Conservation (phyloP, 2,113 vertebrate genomes). For the Neodon shergylaensis region DNA sequence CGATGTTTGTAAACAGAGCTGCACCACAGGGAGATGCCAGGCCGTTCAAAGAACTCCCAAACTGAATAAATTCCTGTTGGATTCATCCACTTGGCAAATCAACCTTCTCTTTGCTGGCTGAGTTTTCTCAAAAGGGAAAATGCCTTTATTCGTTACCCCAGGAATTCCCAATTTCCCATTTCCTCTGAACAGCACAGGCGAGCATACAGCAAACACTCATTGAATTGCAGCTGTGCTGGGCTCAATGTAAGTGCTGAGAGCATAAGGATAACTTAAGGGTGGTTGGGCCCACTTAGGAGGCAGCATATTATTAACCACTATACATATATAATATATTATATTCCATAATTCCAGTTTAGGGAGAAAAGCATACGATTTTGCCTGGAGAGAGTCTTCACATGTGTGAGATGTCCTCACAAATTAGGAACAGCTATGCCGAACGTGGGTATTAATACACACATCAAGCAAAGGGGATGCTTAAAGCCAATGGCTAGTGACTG, state of each 20-base stretch:
- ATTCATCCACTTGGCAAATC: conserved; percentile 47
- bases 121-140: conserved; percentile 11
- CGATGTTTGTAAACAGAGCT: background rate
- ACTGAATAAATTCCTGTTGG: conserved; percentile 8
- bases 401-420: background rate
- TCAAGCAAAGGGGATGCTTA: background rate
- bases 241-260: background rate
- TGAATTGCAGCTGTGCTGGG: conserved; percentile 3
- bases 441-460: background rate
- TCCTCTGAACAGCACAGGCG: conserved; percentile 24
- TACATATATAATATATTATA: background rate
- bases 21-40: background rate
- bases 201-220: conserved; percentile 39
- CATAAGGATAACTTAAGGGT: background rate
- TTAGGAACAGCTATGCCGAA: background rate
- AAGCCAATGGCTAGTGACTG: background rate
- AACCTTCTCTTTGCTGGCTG: conserved; percentile 30
- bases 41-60: conserved; percentile 18
- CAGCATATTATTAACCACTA: background rate
- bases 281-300: background rate
- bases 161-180: conserved; percentile 10
- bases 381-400: background rate
- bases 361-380: background rate
- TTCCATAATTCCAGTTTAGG: background rate
- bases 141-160: conserved; percentile 10